Conservation (phyloP, 2,113 vertebrate species). For the Indicator indicator region DNA sequence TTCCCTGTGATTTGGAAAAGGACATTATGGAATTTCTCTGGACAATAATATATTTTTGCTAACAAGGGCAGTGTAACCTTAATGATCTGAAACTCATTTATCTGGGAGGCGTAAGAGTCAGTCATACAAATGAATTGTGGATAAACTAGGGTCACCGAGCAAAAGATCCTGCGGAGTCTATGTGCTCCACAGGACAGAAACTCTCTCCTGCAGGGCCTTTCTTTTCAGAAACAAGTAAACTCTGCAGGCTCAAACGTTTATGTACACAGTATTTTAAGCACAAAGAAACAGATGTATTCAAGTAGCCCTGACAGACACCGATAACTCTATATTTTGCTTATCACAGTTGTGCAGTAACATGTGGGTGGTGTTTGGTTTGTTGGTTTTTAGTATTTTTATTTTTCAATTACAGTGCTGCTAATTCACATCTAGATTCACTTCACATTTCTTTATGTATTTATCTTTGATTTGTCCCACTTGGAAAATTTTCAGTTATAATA, state of each 20-base stretch:
- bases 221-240: conserved; percentile 58
- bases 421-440: background rate
- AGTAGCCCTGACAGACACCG: fast-evolving
- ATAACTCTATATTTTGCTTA: background rate
- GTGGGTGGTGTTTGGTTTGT: background rate
- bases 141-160: conserved; percentile 53
- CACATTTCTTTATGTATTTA: background rate
- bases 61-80: conserved; percentile 43
- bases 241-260: conserved; percentile 30
- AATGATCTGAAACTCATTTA: conserved; percentile 48
- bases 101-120: conserved; percentile 10
- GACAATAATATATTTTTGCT: conserved; percentile 14
- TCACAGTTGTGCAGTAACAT: background rate
- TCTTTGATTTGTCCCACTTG: background rate
- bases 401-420: background rate
- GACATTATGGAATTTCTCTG: background rate
- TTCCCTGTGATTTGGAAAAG: background rate
- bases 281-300: background rate
- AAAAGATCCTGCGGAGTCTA: conserved; percentile 47
- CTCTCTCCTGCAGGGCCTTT: conserved; percentile 54
- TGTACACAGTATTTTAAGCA: conserved; percentile 35
- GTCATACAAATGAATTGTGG: conserved; percentile 52
- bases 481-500: background rate
- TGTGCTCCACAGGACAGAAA: conserved; percentile 42
- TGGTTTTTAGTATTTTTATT: background rate